These are phyloP conservation scores for Leucoraja erinaceus DNA, from an alignment of 2,113 vertebrate genomes.

Conservation along the genomic window DNA sequence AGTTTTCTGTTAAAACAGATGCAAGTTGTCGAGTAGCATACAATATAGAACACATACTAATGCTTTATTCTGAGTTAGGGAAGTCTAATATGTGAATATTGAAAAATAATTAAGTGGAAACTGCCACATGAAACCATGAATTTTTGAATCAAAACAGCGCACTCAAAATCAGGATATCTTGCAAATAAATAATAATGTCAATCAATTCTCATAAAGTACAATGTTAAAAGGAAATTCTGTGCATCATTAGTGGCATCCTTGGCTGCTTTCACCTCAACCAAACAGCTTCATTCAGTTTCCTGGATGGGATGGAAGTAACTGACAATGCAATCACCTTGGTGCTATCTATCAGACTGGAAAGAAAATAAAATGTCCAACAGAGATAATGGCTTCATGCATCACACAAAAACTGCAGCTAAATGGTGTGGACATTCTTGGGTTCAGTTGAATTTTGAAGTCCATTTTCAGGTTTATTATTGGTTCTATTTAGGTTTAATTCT, in stretches of 20 bases:
- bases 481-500: not conserved
- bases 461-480: not conserved
- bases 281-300: slow-evolving; percentile 4
- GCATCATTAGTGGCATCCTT: not conserved
- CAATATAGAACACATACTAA: not conserved
- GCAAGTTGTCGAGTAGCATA: not conserved
- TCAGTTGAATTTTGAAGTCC: not conserved
- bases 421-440: not conserved
- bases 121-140: not conserved
- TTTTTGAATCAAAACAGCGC: not conserved
- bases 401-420: not conserved
- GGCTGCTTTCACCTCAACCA: not conserved
- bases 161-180: not conserved
- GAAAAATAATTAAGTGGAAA: not conserved
- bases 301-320: not conserved
- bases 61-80: not conserved
- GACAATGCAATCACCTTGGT: not conserved
- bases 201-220: too few species aligned
- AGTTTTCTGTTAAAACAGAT: not conserved
- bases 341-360: not conserved
- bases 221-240: not conserved
- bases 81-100: not conserved
- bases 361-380: slow-evolving; percentile 13
- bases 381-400: slow-evolving; percentile 15
- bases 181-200: not conserved